A percentile compares a stretch with the other conserved stretches of the same genome.
phyloP scores from a whole-genome alignment of 2,797 vertebrate genomes.

The Sarcoramphus papa region DNA sequence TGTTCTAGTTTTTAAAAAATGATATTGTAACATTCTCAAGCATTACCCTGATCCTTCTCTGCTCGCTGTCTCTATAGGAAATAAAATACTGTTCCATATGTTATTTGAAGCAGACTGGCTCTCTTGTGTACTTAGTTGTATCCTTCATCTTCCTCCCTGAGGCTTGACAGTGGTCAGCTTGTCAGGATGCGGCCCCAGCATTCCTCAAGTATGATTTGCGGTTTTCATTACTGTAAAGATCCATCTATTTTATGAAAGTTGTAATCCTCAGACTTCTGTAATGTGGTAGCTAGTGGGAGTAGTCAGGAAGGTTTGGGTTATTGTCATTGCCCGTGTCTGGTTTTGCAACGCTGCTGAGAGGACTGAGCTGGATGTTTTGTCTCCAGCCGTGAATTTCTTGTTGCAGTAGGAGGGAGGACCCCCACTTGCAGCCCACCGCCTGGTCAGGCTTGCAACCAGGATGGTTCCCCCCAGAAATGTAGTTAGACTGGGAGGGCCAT shows the following conservation, averaged over 20 bases:
- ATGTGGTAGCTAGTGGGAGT: not conserved
- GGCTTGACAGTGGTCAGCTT: not conserved
- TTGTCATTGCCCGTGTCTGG: not conserved
- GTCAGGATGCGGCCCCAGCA: not conserved
- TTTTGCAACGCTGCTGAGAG: rapidly evolving
- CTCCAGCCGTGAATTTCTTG: not conserved
- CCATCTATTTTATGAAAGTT: not conserved
- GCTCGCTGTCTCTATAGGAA: not conserved
- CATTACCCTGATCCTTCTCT: not conserved
- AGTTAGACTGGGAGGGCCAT: not conserved
- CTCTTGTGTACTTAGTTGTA: not conserved
- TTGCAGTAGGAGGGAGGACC: not conserved
- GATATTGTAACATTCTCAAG: not conserved
- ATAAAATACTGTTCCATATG: not conserved
- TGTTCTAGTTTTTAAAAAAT: not conserved
- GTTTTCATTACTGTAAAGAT: not conserved
- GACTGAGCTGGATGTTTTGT: not conserved
- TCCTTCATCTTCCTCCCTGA: not conserved
- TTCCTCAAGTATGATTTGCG: not conserved
- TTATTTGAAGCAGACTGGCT: not conserved
- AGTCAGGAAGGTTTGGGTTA: not conserved
- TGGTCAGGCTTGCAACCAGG: not conserved
- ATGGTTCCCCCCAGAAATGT: rapidly evolving
- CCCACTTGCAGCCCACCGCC: rapidly evolving
- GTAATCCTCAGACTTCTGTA: not conserved